Base-by-base conservation (phyloP, 2,888 invertebrate genomes). In the Augochlorella aurata region DNA sequence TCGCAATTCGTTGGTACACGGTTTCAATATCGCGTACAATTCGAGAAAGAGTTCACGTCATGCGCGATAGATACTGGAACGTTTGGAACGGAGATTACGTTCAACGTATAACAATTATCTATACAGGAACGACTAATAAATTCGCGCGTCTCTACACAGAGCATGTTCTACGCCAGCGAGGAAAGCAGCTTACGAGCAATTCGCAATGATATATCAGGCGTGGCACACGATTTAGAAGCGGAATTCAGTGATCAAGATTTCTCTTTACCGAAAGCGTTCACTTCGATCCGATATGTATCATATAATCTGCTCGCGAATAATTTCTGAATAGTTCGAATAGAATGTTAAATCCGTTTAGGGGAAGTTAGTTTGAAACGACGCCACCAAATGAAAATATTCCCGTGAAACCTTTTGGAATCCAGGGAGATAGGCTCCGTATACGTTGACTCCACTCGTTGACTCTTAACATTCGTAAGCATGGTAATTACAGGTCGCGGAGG, bases 401-500 rank as follows among this genome's bases (percentile, higher is more conserved):
- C 8, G 50, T 0, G 8, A 50, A 50, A 18, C 8, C 0, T 50
- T 50, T 50, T 1, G 18, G 7, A 50, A 8, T 18, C 18, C n/a
- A n/a, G 8, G 9, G 2, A 9, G 50, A 9, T n/a, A n/a, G 3
- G 0, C 38, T 7, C 38, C 38, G 3, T 38, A 4, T 5, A 5
- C 38, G 7, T 38, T 4, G 38, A 18, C 9, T 38, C 38, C 18
- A n/a, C 9, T 38, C 29, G 63, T 18, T 3, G 18, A 63, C n/a
- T 63, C 61, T 16, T 24, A 29, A 38, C 61, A 58, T 58, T 58
- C 29, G 10, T 85, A 77, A 87, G 79, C 82, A 81, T 77, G 73
- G 81, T 74, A 38, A 52, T 52, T 69, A 69, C 52, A 18, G 5
- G 50, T n/a, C 52, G 18, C 52, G 16, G 8, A 54, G 45, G 24